Base-by-base conservation (phyloP, 1,140 invertebrate genomes). In the Paracyclopina nana region DNA sequence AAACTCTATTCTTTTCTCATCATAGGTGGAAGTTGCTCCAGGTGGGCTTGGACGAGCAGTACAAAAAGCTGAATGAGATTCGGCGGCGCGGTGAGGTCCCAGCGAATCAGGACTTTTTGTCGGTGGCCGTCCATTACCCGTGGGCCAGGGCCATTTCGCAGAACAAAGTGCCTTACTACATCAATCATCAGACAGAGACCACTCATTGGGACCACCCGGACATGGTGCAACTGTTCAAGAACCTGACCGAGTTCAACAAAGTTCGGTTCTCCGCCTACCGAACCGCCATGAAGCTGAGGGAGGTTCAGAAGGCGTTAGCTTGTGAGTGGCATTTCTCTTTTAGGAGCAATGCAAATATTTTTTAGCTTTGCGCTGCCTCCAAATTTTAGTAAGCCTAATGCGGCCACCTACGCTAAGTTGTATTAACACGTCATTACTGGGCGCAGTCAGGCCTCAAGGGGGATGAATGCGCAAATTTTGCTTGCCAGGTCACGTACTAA, bases 171-270 rank as follows among this genome's bases (percentile, higher is more conserved):
- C 48, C 48, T 41, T 50, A 50, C 29, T 50, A 50, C 40, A 50
- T 50, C 26, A 50, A 50, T 50, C 90, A 95, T 68, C 78, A 82
- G 61, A 75, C 80, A 58, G 85, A 94, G 70, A 91, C 83, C 30
- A 95, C 90, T 4, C 85, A 94, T 65, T 96, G 90, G 90, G 88
- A 97, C 74, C 91, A 98, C 69, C 92, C 92, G 20, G 81, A 84
- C 63, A 92, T 96, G 86, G 80, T 90, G 56, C 82, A 91, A 55
- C 71, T 96, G 54, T 82, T 95, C 72, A 78, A 82, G 61, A 79
- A 81, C 6, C 68, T 95, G 55, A 76, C 82, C 5, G 82, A 94
- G 61, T 76, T 95, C 41, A 98, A 98, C 68, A 84, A 95, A 66
- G 87, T 98, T 42, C 76, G 90, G 56, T 99, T 96, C 67, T 94